Percentiles rank a stretch among this genome's conserved stretches.
phyloP scores from a whole-genome alignment of 2,113 vertebrate species.

The Stigmatopora argus region DNA sequence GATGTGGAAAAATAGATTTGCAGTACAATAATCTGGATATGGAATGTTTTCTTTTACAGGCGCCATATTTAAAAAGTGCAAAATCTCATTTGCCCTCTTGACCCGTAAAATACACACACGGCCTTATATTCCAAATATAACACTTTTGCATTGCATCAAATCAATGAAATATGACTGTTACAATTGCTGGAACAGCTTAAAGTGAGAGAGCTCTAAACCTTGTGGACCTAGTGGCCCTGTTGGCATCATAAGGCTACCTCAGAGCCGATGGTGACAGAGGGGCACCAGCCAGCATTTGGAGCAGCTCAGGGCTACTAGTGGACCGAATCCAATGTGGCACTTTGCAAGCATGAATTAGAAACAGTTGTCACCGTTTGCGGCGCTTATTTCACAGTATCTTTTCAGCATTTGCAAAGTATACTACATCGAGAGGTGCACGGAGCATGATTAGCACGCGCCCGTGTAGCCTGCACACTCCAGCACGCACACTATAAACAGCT shows the following conservation, averaged over 20 bases:
- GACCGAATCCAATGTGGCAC: slow-evolving; percentile 9
- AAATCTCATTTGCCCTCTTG: neutral
- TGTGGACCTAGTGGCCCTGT: slow-evolving; percentile 47
- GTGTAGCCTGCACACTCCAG: slow-evolving; percentile 13
- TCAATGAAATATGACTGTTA: neutral
- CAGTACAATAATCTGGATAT: slow-evolving; percentile 24
- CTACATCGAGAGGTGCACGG: slow-evolving; percentile 10
- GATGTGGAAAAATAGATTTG: slow-evolving; percentile 2
- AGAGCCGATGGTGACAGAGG: slow-evolving; percentile 55
- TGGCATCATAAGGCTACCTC: slow-evolving; percentile 48
- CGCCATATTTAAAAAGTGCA: neutral
- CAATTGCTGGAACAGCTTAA: neutral
- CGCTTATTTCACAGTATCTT: slow-evolving; percentile 13
- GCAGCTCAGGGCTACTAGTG: slow-evolving; percentile 43
- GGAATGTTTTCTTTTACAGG: slow-evolving; percentile 14
- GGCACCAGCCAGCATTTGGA: slow-evolving; percentile 38
- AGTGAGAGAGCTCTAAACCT: slow-evolving; percentile 34
- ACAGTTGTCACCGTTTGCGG: slow-evolving; percentile 14
- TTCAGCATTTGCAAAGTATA: slow-evolving; percentile 27
- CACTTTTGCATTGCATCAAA: neutral
- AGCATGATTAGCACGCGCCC: slow-evolving; percentile 2
- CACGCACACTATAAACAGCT: slow-evolving; percentile 43
- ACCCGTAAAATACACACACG: neutral
- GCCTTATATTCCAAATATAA: neutral
- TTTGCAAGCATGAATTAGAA: slow-evolving; percentile 17